Evolutionary conservation across 1,140 invertebrate species (phyloP).

Genomic region (Lepidurus packardi): DNA sequence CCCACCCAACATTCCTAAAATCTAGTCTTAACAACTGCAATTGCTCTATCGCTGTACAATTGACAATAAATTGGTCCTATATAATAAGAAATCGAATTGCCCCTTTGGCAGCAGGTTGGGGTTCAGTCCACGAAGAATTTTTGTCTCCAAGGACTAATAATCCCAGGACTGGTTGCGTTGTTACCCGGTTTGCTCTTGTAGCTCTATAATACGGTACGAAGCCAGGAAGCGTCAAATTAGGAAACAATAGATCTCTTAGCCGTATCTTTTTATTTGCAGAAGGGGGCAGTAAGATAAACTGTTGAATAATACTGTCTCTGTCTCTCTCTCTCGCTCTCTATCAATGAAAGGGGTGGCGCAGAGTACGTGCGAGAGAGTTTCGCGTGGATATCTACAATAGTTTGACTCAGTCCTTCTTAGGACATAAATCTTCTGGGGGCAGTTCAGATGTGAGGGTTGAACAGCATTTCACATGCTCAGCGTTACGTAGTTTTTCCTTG

Average conservation of each 20-base stretch:
- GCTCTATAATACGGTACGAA: background rate
- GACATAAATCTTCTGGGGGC: conserved; percentile 14
- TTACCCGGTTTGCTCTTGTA: background rate
- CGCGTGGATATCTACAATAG: conserved; percentile 1
- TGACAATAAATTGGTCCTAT: background rate
- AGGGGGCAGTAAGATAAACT: background rate
- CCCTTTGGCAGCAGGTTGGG: background rate
- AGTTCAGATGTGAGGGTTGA: conserved; percentile 12
- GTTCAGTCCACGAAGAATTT: background rate
- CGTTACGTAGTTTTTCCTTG: conserved; percentile 10
- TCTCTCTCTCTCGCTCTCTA: background rate
- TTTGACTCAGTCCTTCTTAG: background rate
- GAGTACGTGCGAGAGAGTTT: background rate
- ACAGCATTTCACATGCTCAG: conserved; percentile 6
- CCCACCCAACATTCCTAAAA: conserved; percentile 1
- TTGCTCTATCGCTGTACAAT: background rate
- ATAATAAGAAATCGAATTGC: background rate
- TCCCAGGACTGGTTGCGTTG: background rate
- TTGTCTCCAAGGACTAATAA: conserved; percentile 13
- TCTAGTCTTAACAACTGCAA: background rate
- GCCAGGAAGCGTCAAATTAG: background rate
- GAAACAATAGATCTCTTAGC: conserved; percentile 4
- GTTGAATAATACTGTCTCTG: background rate
- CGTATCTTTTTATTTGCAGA: background rate
- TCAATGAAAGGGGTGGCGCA: background rate